Evolutionary conservation across 2,113 vertebrate species (phyloP).

Genomic region (Limanda limanda): DNA sequence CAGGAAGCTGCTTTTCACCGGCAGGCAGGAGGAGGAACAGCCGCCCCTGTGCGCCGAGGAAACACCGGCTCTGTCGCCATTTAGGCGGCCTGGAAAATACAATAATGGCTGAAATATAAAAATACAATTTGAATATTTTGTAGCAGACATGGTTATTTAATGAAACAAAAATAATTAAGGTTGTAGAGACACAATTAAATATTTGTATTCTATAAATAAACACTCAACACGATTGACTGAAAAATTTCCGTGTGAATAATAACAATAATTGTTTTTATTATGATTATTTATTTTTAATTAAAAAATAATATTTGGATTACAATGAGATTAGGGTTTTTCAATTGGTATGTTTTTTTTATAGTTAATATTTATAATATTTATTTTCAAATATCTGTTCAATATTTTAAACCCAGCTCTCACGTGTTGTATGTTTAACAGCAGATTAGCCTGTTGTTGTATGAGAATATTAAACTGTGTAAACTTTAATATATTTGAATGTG

Average conservation of each 20-base stretch:
- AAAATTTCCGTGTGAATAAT: not conserved
- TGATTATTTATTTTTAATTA: not conserved
- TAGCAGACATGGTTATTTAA: not conserved
- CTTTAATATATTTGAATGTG: slow-evolving; percentile 11
- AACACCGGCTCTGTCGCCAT: slow-evolving; percentile 21
- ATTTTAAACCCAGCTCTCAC: not conserved
- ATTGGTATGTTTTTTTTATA: too few relatives aligned
- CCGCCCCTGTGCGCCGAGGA: slow-evolving; percentile 32
- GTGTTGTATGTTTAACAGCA: not conserved
- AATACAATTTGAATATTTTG: not conserved
- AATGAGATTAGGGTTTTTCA: not conserved
- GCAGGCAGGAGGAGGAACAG: slow-evolving; percentile 59
- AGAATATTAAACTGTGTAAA: not conserved
- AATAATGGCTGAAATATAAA: not conserved
- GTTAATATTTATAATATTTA: not conserved
- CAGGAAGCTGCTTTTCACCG: slow-evolving; percentile 77
- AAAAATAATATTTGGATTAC: too few relatives aligned
- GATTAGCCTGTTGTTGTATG: not conserved
- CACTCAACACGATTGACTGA: not conserved
- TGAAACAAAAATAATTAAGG: not conserved
- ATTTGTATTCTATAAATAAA: not conserved
- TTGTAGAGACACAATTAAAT: too few relatives aligned
- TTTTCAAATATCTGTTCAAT: not conserved
- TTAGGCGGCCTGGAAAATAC: not conserved
- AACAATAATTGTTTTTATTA: not conserved